phyloP scores from a whole-genome alignment of 1,140 invertebrate species.

The Anadara kagoshimensis region DNA sequence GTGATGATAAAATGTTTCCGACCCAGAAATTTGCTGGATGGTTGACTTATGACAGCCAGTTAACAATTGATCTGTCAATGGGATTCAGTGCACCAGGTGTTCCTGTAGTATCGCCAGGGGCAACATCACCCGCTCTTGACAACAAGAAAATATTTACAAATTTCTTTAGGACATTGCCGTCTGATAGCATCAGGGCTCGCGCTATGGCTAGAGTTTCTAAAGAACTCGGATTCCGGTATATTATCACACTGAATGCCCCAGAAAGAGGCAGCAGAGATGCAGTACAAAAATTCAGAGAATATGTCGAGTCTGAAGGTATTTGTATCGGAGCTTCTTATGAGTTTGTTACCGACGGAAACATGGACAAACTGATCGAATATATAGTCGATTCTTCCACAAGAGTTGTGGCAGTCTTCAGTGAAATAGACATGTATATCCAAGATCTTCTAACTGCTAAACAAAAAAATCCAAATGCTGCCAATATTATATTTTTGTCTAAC shows the following conservation, averaged over 20 bases:
- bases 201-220: conserved; percentile 76
- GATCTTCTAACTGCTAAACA: conserved; percentile 54
- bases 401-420: conserved; percentile 66
- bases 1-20: conserved; percentile 32
- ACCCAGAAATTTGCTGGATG: conserved; percentile 49
- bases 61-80: conserved; percentile 54
- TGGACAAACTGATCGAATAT: conserved; percentile 52
- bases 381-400: conserved; percentile 55
- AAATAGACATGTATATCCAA: conserved; percentile 55
- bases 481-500: conserved; percentile 61
- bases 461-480: not conserved
- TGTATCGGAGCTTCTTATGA: conserved; percentile 66
- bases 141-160: conserved; percentile 84
- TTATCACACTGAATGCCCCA: conserved; percentile 64
- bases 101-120: conserved; percentile 59
- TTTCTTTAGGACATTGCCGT: conserved; percentile 87
- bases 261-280: conserved; percentile 51
- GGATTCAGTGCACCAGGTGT: conserved; percentile 50
- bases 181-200: conserved; percentile 85
- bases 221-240: conserved; percentile 57
- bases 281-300: conserved; percentile 48
- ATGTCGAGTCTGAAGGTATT: conserved; percentile 50
- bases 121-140: conserved; percentile 82
- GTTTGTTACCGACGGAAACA: conserved; percentile 63
- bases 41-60: conserved; percentile 63